Base-by-base conservation (phyloP, 2,888 invertebrate species). In the Melanchra persicariae region DNA sequence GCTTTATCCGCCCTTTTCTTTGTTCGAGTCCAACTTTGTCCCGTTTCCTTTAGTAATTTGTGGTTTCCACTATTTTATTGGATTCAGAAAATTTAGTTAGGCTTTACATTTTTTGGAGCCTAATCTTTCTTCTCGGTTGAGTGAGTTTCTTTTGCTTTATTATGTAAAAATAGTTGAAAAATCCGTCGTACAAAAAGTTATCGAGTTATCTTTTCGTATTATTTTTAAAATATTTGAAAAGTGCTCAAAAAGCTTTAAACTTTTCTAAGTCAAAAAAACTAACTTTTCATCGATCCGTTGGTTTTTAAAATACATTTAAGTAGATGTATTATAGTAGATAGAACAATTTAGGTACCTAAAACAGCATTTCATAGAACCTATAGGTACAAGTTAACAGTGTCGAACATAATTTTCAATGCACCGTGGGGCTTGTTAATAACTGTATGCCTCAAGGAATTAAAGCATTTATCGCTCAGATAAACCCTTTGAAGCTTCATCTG, bases 401-500 rank as follows among this genome's bases (percentile, higher is more conserved):
- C 45, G n/a, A 45, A 64, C 45, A 57, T 61, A n/a, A 59, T 49
- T 69, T 67, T 67, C 57, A 67, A 74, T 67, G 76, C 64, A 71
- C 54, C 59, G 63, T 76, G 80, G 67, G 75, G 82, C 80, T 82
- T 87, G 85, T 86, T 89, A 89, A 85, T 87, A 85, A 85, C 84
- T 74, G 71, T 80, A 83, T 85, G 83, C 84, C 87, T 82, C 72
- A 77, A 82, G 79, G 83, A 88, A 89, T 88, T 88, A 86, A 86
- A 87, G 87, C 89, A 87, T 89, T 91, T 90, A 88, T 88, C 87
- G 89, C 85, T 87, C 77, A 88, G 88, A 89, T 90, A 89, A 90
- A 87, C 88, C 87, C 90, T 91, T 91, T 90, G 89, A 92, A 90
- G 90, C 88, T 87, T 88, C 90, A 90, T 91, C 86, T 87, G 88